phyloP scores from a whole-genome alignment of 1,140 invertebrate genomes.

The Condylostylus longicornis region DNA sequence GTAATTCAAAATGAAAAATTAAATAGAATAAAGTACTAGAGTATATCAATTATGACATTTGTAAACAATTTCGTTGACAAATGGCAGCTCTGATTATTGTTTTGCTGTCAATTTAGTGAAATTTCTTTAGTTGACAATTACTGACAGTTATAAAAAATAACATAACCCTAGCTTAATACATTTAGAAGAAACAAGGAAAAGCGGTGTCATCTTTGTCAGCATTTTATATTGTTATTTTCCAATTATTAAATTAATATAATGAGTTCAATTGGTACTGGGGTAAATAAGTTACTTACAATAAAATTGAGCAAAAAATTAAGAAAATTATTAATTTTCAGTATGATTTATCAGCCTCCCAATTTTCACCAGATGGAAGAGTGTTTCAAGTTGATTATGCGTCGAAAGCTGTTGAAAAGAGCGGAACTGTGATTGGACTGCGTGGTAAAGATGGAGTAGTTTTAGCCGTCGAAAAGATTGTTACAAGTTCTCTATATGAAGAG shows the following conservation, averaged over 20 bases:
- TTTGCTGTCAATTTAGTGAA: too few species aligned
- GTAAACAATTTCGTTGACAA: too few species aligned
- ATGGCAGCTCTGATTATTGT: too few species aligned
- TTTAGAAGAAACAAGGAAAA: too few species aligned
- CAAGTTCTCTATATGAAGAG: slow-evolving; percentile 91
- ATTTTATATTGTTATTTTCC: too few species aligned
- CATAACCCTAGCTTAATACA: too few species aligned
- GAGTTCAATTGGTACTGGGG: slow-evolving; percentile 93
- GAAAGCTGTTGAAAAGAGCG: slow-evolving; percentile 98
- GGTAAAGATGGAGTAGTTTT: slow-evolving; percentile 95
- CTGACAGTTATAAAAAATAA: too few species aligned
- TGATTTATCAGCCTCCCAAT: slow-evolving; percentile 98
- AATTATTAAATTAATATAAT: slow-evolving; percentile 37
- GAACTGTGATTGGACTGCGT: slow-evolving; percentile 84
- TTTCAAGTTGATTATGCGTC: slow-evolving; percentile 99
- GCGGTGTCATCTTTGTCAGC: too few species aligned
- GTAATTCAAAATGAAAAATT: too few species aligned
- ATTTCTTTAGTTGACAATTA: too few species aligned
- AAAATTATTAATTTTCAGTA: slow-evolving; percentile 47
- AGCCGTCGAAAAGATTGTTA: slow-evolving; percentile 93
- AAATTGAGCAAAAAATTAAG: not conserved
- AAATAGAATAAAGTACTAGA: too few species aligned
- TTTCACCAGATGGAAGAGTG: slow-evolving; percentile 95
- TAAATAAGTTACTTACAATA: slow-evolving; percentile 35
- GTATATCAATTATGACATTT: too few species aligned